Base-by-base conservation (phyloP, 1,140 invertebrate species). In the Himalopsyche phryganea region DNA sequence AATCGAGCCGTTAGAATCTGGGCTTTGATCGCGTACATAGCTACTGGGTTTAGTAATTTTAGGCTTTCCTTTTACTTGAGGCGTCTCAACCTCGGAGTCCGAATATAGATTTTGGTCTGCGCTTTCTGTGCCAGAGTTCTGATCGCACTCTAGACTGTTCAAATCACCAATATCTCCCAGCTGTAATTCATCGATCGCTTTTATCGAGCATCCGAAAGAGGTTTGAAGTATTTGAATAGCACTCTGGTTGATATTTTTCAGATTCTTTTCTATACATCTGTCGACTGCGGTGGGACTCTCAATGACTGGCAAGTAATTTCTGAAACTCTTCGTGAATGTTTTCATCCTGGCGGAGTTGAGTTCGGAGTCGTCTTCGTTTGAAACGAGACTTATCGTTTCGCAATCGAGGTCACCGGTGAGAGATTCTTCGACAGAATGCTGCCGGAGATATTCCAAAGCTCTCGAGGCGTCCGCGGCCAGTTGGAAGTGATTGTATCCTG, bases 371-470 rank as follows among this genome's bases (percentile, higher is more conserved):
- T 78, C 78, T 46, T 81, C 80, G 49, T 88, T 86, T 9, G 87
- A 86, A 0, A 87, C 85, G 19, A 87, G 68, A 61, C 82, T 87
- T 11, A 87, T 66, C 0, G 84, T 87, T 69, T 87, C 84, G 66
- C 81, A 81, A 59, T 85, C 85, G 38, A 64, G 15, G 58, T 64
- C 62, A 2, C 53, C n/a, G 1, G 15, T 46, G 9, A 47, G 20
- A 6, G 60, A 57, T 41, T 63, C 61, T 18, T 64, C 58, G 1
- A 33, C n/a, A 9, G 53, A n/a, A 20, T 53, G 54, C 11, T 48
- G 50, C 36, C 51, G 61, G 28, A 55, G 50, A 41, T 32, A 55
- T 3, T 49, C 32, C 17, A 59, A 48, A 4, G 52, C 51, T 38
- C 46, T 19, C n/a, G 32, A n/a, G 2, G 52, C 51, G 9, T 63